A percentile compares a stretch with the other conserved stretches of the same genome.
These are phyloP conservation scores for Opisthocomus hoazin DNA, from an alignment of 2,113 vertebrate species.

Conservation along the genomic window DNA sequence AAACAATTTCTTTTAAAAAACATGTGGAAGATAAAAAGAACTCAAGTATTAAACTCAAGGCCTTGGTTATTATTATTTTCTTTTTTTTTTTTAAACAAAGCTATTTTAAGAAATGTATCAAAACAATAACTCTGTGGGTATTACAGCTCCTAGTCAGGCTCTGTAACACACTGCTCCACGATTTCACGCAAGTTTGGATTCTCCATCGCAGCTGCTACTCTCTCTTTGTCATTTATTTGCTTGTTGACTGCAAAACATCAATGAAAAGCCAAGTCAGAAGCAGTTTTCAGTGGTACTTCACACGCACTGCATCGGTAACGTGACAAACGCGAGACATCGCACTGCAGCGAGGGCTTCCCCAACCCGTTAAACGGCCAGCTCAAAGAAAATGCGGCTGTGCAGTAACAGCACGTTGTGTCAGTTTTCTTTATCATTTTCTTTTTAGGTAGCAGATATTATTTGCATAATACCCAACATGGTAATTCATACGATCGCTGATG, in stretches of 20 bases:
- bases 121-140: neutral
- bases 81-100: neutral
- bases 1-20: constrained; percentile 61
- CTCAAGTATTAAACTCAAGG: constrained; percentile 55
- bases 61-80: neutral
- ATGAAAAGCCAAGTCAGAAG: neutral
- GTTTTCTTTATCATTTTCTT: too few relatives aligned
- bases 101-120: constrained; percentile 33
- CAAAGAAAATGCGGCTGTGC: neutral
- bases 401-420: fast-evolving
- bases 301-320: fast-evolving
- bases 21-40: constrained; percentile 60
- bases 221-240: constrained; percentile 98
- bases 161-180: constrained; percentile 92
- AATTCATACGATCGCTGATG: fast-evolving
- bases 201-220: constrained; percentile 98
- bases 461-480: neutral
- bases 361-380: fast-evolving
- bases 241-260: constrained; percentile 88
- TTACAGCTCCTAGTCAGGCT: constrained; percentile 77
- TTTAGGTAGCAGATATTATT: neutral
- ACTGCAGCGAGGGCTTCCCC: neutral
- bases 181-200: constrained; percentile 93
- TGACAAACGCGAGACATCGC: fast-evolving
- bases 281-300: neutral